Conservation (phyloP, 2,888 invertebrate genomes). For the Acleris emargana region DNA sequence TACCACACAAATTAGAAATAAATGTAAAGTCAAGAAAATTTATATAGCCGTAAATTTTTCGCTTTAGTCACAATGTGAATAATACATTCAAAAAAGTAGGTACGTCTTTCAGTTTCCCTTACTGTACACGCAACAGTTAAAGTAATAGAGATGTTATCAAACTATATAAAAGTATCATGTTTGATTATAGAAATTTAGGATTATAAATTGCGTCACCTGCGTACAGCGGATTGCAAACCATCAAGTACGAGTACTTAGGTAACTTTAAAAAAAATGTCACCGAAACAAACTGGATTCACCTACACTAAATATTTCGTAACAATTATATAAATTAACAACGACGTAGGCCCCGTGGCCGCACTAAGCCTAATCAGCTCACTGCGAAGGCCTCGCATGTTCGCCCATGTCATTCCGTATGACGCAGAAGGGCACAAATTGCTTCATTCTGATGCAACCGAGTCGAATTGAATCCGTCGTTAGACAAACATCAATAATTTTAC, state of each 20-base stretch:
- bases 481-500: constrained; percentile 32
- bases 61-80: too few relatives aligned
- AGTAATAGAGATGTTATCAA: too few relatives aligned
- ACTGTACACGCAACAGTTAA: too few relatives aligned
- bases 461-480: constrained; percentile 35
- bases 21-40: too few relatives aligned
- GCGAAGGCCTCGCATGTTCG: constrained; percentile 29
- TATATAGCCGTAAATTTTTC: too few relatives aligned
- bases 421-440: constrained; percentile 37
- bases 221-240: too few relatives aligned
- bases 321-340: constrained; percentile 35
- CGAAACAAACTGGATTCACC: constrained; percentile 22
- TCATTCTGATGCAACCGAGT: constrained; percentile 32
- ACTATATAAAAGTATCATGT: too few relatives aligned
- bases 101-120: too few relatives aligned
- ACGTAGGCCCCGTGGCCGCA: constrained; percentile 36
- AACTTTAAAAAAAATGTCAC: background rate
- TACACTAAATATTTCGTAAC: constrained; percentile 35
- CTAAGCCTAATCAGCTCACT: constrained; percentile 32
- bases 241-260: background rate
- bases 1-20: too few relatives aligned
- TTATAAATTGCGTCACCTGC: too few relatives aligned
- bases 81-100: too few relatives aligned
- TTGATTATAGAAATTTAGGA: too few relatives aligned
- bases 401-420: constrained; percentile 30